Base-by-base conservation (phyloP, 2,113 vertebrate species). In the Alethe castanea region DNA sequence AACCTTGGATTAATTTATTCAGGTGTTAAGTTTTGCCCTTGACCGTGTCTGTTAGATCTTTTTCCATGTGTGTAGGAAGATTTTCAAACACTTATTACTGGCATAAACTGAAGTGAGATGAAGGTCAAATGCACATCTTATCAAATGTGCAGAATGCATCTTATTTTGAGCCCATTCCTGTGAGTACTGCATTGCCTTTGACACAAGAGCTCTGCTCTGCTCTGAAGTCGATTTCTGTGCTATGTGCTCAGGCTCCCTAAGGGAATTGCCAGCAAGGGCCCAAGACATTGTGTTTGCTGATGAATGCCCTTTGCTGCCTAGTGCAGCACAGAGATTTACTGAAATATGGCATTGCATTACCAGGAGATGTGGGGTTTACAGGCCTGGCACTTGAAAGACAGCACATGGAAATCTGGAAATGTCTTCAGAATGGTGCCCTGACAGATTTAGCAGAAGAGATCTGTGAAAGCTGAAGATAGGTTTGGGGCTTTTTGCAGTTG, bases 401-500 rank as follows among this genome's bases (percentile, higher is more conserved):
- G 40, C 59, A 40, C 15, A 6, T 0, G 26, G 69, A 69, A 69
- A 47, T 38, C 31, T 79, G 61, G 28, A 69, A 81, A 66, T 42
- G 56, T 57, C 45, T 92, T 87, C 70, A 31, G 18, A 60, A 70
- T 14, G 9, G 14, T 26, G 31, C 11, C 28, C 22, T 26, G 54
- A 33, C 45, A 73, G 50, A 53, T 40, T 13, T 40, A 83, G 40
- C 11, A 20, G 40, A 19, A 28, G 45, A 60, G n/a, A 56, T 45
- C 35, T 48, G 8, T 81, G 69, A 78, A 66, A 89, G 17, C 12
- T 22, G 25, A 76, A 77, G 28, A 47, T 2, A 69, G 8, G 12
- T 47, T 61, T 78, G n/a, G 9, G 3, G 0, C 19, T 23, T 56
- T 53, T 57, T 16, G 11, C 3, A 2, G 15, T 3, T 9, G 20